Evolutionary conservation across 2,888 invertebrate species (phyloP).

Genomic region (Hirtodrosophila cameraria): DNA sequence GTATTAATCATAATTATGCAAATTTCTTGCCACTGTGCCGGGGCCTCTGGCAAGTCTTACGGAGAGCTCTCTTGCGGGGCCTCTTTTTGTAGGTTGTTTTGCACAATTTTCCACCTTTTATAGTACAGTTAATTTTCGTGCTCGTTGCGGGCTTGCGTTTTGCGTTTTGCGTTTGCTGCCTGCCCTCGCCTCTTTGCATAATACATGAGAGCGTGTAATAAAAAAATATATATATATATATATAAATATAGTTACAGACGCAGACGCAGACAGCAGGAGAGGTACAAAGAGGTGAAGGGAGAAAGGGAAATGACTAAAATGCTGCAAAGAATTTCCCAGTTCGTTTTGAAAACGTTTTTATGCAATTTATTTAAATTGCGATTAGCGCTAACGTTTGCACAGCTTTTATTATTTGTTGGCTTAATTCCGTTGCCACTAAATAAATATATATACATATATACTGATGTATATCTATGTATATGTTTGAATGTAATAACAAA

Average conservation of each 20-base stretch:
- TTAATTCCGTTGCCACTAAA: constrained; percentile 6
- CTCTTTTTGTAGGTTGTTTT: constrained; percentile 69
- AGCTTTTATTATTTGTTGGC: constrained; percentile 30
- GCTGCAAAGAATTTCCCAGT: constrained; percentile 64
- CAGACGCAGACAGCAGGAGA: neutral
- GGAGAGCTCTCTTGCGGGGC: constrained; percentile 7
- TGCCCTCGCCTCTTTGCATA: constrained; percentile 48
- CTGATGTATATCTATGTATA: neutral
- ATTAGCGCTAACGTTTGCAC: constrained; percentile 48
- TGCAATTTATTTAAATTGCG: constrained; percentile 71
- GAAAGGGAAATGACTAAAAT: constrained; percentile 31
- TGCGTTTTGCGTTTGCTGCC: constrained; percentile 32
- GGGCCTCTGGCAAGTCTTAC: constrained; percentile 12
- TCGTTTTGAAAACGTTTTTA: constrained; percentile 67
- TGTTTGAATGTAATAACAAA: neutral
- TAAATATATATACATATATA: neutral
- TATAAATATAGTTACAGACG: neutral
- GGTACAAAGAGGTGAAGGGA: neutral
- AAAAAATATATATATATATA: constrained; percentile 29
- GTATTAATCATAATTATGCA: constrained; percentile 82
- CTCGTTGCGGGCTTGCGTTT: constrained; percentile 56
- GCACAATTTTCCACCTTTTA: constrained; percentile 81
- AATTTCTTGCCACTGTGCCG: constrained; percentile 60
- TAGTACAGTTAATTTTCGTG: constrained; percentile 78
- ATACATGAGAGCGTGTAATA: constrained; percentile 49